Base-by-base conservation (phyloP, 2,888 invertebrate genomes). In the Altica lythri region DNA sequence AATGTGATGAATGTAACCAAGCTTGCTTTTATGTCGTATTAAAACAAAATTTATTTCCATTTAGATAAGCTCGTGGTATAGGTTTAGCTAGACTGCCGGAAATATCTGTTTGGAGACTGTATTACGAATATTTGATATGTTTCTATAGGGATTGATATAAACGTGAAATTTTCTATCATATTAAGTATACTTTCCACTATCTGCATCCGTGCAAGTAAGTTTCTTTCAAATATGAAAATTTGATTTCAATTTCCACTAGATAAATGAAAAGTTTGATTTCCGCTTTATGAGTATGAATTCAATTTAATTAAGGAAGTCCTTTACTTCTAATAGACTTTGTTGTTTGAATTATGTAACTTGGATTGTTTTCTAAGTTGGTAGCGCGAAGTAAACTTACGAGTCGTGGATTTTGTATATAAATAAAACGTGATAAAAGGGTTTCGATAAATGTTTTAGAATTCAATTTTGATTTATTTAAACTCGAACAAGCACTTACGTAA, bases 11-110 rank as follows among this genome's bases (percentile, higher is more conserved):
- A 48, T 48, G 18, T 16, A 30, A 48, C 18, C 17, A 30, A 38
- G 38, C 40, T 48, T 29, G 48, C 48, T 48, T 48, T 30, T 40
- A 48, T 48, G 30, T 35, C 35, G 40, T 48, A 48, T 48, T 38
- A 40, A 48, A 48, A 48, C 48, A 14, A 40, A 48, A 48, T 48
- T 48, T 38, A 48, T 40, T 48, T 48, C 38, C 30, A 40, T 30
- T 48, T 18, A 27, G 37, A 38, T 48, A 38, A 48, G 19, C 38
- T n/a, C n/a, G n/a, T n/a, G n/a, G n/a, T n/a, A n/a, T n/a, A n/a
- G n/a, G n/a, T n/a, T n/a, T n/a, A n/a, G n/a, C n/a, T n/a, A n/a
- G n/a, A n/a, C n/a, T n/a, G n/a, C n/a, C n/a, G n/a, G n/a, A n/a
- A n/a, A n/a, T n/a, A n/a, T n/a, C n/a, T n/a, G n/a, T n/a, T n/a